These are phyloP conservation scores for Xyrauchen texanus DNA, from an alignment of 2,113 vertebrate genomes.

Conservation along the genomic window DNA sequence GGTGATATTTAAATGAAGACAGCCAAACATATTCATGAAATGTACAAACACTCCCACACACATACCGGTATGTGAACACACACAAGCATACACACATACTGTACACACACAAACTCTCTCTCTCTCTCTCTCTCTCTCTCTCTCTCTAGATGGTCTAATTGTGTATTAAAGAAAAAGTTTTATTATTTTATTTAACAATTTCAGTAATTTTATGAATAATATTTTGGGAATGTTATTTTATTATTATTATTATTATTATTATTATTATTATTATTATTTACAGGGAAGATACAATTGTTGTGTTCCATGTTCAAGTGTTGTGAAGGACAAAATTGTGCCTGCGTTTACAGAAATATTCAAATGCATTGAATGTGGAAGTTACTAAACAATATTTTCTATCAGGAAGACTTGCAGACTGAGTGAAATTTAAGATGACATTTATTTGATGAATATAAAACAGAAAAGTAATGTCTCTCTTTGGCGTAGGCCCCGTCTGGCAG, in stretches of 20 bases:
- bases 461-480: no score
- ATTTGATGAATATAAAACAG: no score
- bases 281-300: background rate
- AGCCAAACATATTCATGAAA: conserved; percentile 8
- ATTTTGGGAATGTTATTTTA: background rate
- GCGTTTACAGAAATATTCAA: background rate
- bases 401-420: no score
- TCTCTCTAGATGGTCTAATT: background rate
- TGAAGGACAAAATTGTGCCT: background rate
- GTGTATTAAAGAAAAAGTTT: background rate
- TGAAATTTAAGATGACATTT: no score
- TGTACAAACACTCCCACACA: background rate
- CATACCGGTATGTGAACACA: background rate
- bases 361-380: background rate
- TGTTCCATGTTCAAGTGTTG: background rate
- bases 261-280: background rate
- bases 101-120: background rate
- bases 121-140: no score
- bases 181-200: no score
- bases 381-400: no score
- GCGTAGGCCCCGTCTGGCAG: no score
- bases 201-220: background rate
- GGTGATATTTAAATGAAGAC: conserved; percentile 38
- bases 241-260: background rate
- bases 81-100: background rate